Evolutionary conservation across 2,797 vertebrate species (phyloP), one percentile per base, ranked within the genome.

Genomic region (Crenuchus spilurus): DNA sequence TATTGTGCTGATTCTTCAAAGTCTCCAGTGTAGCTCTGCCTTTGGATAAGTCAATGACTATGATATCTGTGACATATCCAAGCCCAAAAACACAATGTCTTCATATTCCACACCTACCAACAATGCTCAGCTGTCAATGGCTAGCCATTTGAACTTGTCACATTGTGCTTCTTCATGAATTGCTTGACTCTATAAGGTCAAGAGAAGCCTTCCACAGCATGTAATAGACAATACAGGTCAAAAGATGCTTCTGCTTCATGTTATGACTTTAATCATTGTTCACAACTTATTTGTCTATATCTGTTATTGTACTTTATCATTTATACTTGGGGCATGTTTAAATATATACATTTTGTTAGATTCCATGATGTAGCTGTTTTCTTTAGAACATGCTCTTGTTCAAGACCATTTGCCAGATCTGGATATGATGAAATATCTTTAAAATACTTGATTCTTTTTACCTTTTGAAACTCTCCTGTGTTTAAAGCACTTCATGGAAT

Each of bases 401-500:
- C 52, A 28, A 62, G 58, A n/a, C 26, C 24, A 35, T 2, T 37
- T 35, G 30, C n/a, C 28, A 55, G n/a, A 4, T 10, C 14, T 22
- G 4, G n/a, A n/a, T 37, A 4, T 37, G 10, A 37, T 4, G 24
- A 30, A 16, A 54, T 60, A 1, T 18, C 4, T 51, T 51, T 24
- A 26, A 3, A n/a, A 6, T 14, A 6, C 33, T 58, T 58, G 11
- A 22, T 28, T 41, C 13, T 22, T 41, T 42, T 16, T 20, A 10
- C 24, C 9, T 4, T 8, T 58, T 35, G 31, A 60, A n/a, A 41
- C 26, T 3, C n/a, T 28, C 41, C 16, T 64, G 14, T 30, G 41
- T 46, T 64, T 64, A 31, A 64, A 20, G 7, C 41, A 18, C 26
- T 64, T 35, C 16, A 62, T 41, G 58, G 33, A 62, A 14, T 24